Evolutionary conservation across 2,113 vertebrate species (phyloP).

Genomic region (Ammospiza caudacuta): DNA sequence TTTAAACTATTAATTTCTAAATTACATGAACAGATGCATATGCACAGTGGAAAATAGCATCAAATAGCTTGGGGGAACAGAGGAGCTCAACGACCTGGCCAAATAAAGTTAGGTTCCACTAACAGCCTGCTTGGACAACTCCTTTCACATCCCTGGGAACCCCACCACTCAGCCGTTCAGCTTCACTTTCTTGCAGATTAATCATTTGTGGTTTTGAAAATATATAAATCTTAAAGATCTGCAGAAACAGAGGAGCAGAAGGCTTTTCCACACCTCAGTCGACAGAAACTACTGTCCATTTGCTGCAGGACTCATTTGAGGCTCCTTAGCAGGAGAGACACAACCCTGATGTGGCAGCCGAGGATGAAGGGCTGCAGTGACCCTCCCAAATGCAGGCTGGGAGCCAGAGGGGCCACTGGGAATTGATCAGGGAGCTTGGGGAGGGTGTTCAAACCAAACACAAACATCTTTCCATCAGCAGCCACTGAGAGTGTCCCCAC

Average conservation of each 20-base stretch:
- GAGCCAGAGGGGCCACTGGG: neutral
- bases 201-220: constrained; percentile 41
- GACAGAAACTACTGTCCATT: constrained; percentile 27
- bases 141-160: neutral
- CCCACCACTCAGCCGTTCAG: neutral
- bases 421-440: neutral
- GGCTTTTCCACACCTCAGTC: constrained; percentile 25
- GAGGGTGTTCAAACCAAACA: neutral
- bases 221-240: constrained; percentile 26
- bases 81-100: neutral
- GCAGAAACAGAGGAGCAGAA: constrained; percentile 30
- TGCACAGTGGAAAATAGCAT: constrained; percentile 55
- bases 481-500: neutral
- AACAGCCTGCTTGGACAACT: constrained; percentile 36
- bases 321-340: neutral
- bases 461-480: neutral
- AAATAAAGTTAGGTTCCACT: constrained; percentile 44
- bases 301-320: neutral
- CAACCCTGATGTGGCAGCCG: neutral
- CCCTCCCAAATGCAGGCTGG: neutral
- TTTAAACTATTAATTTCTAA: constrained; percentile 63
- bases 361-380: neutral
- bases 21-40: constrained; percentile 62
- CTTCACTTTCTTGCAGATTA: constrained; percentile 40
- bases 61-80: constrained; percentile 4